These are phyloP conservation scores for Cynocephalus volans DNA, from an alignment of 2,113 vertebrate genomes.

Conservation along the genomic window DNA sequence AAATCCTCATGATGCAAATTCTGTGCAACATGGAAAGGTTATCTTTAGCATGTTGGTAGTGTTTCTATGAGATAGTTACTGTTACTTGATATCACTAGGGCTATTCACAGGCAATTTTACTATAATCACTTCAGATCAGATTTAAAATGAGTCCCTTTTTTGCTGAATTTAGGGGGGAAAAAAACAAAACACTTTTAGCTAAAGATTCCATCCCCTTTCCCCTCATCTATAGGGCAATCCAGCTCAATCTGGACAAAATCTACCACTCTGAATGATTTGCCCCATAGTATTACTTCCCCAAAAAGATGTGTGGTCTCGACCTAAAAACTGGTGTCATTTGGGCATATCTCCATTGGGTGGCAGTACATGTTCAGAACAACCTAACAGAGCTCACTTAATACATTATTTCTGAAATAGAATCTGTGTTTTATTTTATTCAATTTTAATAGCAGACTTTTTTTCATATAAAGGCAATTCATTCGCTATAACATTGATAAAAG, in stretches of 20 bases:
- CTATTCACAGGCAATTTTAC: not conserved
- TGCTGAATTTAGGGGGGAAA: not conserved
- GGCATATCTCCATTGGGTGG: slow-evolving; percentile 87
- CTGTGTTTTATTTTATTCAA: slow-evolving; percentile 48
- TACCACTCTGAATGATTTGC: not conserved
- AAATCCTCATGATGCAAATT: not conserved
- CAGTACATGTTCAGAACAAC: slow-evolving; percentile 85
- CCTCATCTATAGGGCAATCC: not conserved
- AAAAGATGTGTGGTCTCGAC: not conserved
- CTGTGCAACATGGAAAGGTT: not conserved
- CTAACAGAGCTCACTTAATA: not conserved
- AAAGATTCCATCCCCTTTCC: not conserved
- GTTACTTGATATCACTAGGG: not conserved
- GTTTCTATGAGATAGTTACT: not conserved
- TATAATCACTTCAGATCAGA: not conserved
- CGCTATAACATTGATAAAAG: not conserved
- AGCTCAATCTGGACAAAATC: not conserved
- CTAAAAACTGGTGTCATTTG: slow-evolving; percentile 76
- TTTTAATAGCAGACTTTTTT: slow-evolving; percentile 35
- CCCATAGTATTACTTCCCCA: too few relatives aligned
- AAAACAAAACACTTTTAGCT: slow-evolving; percentile 26
- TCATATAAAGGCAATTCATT: not conserved
- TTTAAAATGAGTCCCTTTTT: not conserved
- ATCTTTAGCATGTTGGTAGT: not conserved
- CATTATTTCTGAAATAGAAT: not conserved